phyloP scores from a whole-genome alignment of 2,888 invertebrate species.

The Seira musarum region DNA sequence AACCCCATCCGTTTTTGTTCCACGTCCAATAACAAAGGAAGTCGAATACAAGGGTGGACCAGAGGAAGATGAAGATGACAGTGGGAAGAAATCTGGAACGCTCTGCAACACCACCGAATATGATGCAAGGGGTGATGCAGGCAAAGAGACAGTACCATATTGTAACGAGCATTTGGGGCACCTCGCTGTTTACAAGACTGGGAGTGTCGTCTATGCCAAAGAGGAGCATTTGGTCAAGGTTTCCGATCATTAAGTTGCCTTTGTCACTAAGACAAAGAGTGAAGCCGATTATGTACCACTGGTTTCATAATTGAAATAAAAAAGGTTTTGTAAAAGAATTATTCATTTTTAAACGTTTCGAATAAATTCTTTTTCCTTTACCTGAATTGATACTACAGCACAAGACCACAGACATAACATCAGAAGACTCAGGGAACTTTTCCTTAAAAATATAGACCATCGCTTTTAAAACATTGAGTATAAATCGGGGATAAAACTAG shows the following conservation, averaged over 20 bases:
- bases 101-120: no score
- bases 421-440: conserved; percentile 60
- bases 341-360: not conserved
- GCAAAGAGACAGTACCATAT: conserved; percentile 62
- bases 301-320: not conserved
- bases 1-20: conserved; percentile 65
- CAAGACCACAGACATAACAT: conserved; percentile 63
- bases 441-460: no score
- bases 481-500: no score
- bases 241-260: conserved; percentile 60
- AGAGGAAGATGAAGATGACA: conserved; percentile 65
- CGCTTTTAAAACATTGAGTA: no score
- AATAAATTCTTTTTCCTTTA: conserved; percentile 20
- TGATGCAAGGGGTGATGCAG: conserved; percentile 44
- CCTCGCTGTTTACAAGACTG: conserved; percentile 40
- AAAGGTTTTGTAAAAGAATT: not conserved
- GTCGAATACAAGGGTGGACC: conserved; percentile 67
- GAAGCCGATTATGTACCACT: conserved; percentile 66
- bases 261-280: conserved; percentile 61
- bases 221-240: conserved; percentile 60
- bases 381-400: conserved; percentile 65
- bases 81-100: conserved; percentile 53
- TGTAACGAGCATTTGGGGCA: conserved; percentile 44
- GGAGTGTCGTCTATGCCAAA: conserved; percentile 56
- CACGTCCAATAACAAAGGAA: conserved; percentile 67